Evolutionary conservation across 2,113 vertebrate species (phyloP), one percentile per base, ranked within the genome.

Genomic region (Smithornis capensis): DNA sequence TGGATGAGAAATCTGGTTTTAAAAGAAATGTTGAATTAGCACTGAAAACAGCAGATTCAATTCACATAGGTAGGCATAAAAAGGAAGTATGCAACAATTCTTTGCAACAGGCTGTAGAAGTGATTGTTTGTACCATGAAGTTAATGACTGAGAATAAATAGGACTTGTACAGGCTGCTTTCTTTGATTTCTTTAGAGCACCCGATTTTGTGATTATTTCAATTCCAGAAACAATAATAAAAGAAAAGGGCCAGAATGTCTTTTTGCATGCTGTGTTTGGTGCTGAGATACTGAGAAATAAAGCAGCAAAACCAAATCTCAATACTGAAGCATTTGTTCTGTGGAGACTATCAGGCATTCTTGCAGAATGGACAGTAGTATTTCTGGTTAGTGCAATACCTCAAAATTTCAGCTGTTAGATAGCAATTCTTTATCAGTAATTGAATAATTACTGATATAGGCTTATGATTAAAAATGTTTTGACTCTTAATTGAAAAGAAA

Each of bases 121-220:
- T 56, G 44, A 71, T 24, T 0, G 0, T 71, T 82, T 47, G 78
- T 71, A 27, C 35, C 0, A 0, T 47, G 27, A 55, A 50, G 4
- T 83, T 63, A 63, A 27, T 0, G 2, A 50, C 33, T 76, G 28
- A 42, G 21, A 59, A 63, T 42, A 67, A 10, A 14, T 12, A 35
- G 29, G 14, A 59, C 11, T 49, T 91, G 10, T 57, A 45, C 8
- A 37, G 11, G 2, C 42, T 81, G 19, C 53, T 89, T 90, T 79
- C 15, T 8, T 82, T 27, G 21, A 31, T 92, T 90, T 76, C 40
- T 83, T 80, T 64, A 17, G 44, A 67, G 14, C 17, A 64, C 7
- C 23, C 73, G 42, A 74, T 81, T 87, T 78, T 81, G 22, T 45
- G 35, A 67, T 89, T 69, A 38, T 63, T 83, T 83, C 25, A 77